Base-by-base conservation (phyloP, 2,888 invertebrate species). In the Acronicta psi region DNA sequence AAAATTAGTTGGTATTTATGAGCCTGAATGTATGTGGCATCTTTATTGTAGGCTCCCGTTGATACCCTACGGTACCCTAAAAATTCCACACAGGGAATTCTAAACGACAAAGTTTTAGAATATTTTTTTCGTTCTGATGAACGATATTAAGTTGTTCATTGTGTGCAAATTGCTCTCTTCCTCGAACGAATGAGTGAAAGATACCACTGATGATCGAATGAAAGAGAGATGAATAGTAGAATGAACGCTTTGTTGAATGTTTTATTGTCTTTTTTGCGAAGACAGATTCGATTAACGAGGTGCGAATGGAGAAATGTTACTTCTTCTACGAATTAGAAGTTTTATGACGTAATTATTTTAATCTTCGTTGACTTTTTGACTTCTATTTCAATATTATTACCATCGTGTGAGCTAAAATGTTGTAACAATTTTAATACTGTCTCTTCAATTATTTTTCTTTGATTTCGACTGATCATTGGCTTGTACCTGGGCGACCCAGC, bases 181-280 rank as follows among this genome's bases (percentile, higher is more conserved):
- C 23, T 17, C 13, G 47, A 44, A 57, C 51, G 65, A 67, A 64
- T 50, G 58, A 42, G 20, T 50, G 63, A 63, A 69, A 40, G 29
- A 34, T 50, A 40, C 25, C 37, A 31, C 40, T 41, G 38, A 31
- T 44, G 47, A 67, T 45, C 42, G 56, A 69, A 62, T 51, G 50
- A 47, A 47, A 11, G 47, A 44, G 23, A 65, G 16, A 36, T 36
- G 23, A 68, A 60, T 37, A 46, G 52, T 10, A 14, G 34, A 37
- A 13, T 11, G 36, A 53, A 68, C 25, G 54, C 36, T 49, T 53
- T 64, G 47, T 60, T 45, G 9, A 18, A 7, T 2, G 34, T 44
- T 38, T 23, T 13, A 31, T 62, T 43, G 34, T 41, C n/a, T 53
- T 49, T 44, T 31, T 61, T 47, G 45, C 38, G 46, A 41, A 42